phyloP scores from a whole-genome alignment of 1,140 invertebrate species.

The Listronotus oregonensis region DNA sequence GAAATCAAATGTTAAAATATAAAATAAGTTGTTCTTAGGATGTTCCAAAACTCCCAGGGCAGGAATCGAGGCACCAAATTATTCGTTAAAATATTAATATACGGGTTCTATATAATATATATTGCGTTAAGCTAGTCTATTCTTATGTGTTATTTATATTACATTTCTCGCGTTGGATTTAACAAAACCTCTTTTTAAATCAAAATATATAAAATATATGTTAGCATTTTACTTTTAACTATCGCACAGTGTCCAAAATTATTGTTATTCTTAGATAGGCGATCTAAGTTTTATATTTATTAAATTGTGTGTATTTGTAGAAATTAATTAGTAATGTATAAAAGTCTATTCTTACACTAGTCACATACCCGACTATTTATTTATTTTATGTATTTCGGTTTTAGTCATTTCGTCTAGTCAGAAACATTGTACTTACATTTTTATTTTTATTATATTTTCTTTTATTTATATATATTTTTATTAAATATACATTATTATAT shows the following conservation, averaged over 20 bases:
- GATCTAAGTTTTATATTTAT: conserved; percentile 41
- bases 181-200: conserved; percentile 31
- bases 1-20: conserved; percentile 45
- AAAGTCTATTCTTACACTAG: conserved; percentile 37
- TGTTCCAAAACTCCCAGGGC: conserved; percentile 52
- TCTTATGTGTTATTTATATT: conserved; percentile 52
- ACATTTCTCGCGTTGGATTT: conserved; percentile 36
- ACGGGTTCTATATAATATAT: conserved; percentile 53
- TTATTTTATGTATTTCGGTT: conserved; percentile 25
- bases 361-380: conserved; percentile 29
- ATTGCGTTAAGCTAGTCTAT: conserved; percentile 50
- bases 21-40: conserved; percentile 51
- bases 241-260: conserved; percentile 43
- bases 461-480: conserved; percentile 40
- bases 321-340: conserved; percentile 37
- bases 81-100: conserved; percentile 51
- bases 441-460: conserved; percentile 34
- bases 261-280: conserved; percentile 41
- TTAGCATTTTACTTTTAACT: conserved; percentile 41
- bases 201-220: conserved; percentile 38
- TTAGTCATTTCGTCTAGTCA: conserved; percentile 39
- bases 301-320: conserved; percentile 42
- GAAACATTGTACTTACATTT: conserved; percentile 33
- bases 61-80: conserved; percentile 47
- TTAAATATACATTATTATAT: conserved; percentile 41